These are phyloP conservation scores for Pachyramphus minor DNA, from an alignment of 2,113 vertebrate species.

Conservation along the genomic window DNA sequence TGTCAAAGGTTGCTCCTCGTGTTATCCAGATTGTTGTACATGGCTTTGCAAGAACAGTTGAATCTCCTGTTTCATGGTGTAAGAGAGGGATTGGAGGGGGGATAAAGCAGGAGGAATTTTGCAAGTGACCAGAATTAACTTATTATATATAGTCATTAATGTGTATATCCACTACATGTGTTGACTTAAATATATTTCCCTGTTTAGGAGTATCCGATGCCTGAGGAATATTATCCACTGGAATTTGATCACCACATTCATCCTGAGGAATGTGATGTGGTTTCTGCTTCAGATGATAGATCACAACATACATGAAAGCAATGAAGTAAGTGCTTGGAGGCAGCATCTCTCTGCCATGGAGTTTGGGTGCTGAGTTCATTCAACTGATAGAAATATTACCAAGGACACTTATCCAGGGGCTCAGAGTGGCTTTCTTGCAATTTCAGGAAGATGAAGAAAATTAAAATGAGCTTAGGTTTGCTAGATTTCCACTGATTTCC, in stretches of 20 bases:
- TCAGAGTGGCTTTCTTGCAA: background rate
- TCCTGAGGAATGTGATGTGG: conserved; percentile 93
- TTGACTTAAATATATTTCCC: background rate
- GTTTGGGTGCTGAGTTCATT: background rate
- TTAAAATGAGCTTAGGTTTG: background rate
- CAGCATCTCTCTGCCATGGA: background rate
- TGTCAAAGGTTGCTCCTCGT: background rate
- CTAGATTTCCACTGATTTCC: background rate
- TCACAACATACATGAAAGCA: conserved; percentile 92
- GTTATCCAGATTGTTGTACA: background rate
- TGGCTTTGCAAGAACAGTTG: background rate
- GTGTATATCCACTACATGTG: background rate
- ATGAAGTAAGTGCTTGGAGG: conserved; percentile 79
- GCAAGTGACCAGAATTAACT: background rate
- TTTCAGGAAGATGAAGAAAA: background rate
- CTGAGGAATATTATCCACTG: conserved; percentile 97
- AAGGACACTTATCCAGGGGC: background rate
- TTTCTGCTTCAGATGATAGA: conserved; percentile 96
- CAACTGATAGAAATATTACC: background rate
- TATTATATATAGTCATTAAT: background rate
- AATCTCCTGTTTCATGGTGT: background rate
- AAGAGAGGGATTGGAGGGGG: background rate
- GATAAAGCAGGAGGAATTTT: background rate
- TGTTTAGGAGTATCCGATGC: conserved; percentile 90
- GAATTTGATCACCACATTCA: conserved; percentile 97